These are phyloP conservation scores for Rhinichthys osculus DNA, from an alignment of 2,797 vertebrate genomes.

Conservation along the genomic window DNA sequence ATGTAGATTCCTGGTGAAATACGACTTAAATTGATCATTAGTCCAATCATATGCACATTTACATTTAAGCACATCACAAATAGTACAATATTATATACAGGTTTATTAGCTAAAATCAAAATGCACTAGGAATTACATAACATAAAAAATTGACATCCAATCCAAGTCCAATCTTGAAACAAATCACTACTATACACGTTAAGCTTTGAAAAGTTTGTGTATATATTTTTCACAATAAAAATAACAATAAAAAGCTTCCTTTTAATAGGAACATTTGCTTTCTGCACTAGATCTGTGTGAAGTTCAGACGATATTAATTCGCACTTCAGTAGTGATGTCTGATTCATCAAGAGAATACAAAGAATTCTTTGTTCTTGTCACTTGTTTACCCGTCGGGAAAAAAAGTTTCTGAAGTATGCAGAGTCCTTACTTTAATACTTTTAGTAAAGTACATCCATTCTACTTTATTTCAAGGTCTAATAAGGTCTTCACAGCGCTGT, in stretches of 20 bases:
- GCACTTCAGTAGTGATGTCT: constrained; percentile 24
- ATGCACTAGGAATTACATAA: background rate
- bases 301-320: constrained; percentile 24
- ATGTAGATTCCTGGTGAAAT: background rate
- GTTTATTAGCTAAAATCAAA: background rate
- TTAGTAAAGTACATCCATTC: constrained; percentile 29
- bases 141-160: background rate
- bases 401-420: constrained; percentile 20
- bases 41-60: background rate
- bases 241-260: background rate
- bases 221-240: background rate
- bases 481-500: constrained; percentile 16
- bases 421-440: constrained; percentile 13
- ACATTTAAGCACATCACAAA: background rate
- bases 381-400: constrained; percentile 3
- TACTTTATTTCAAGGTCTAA: constrained; percentile 44
- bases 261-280: constrained; percentile 30
- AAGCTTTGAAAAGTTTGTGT: background rate
- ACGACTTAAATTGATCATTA: background rate
- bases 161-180: background rate
- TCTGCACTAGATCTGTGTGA: background rate
- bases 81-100: background rate
- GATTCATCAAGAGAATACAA: constrained; percentile 28
- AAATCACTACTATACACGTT: background rate
- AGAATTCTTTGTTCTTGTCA: constrained; percentile 32